Base-by-base conservation (phyloP, 1,140 invertebrate genomes). In the Neuroterus valhalla region DNA sequence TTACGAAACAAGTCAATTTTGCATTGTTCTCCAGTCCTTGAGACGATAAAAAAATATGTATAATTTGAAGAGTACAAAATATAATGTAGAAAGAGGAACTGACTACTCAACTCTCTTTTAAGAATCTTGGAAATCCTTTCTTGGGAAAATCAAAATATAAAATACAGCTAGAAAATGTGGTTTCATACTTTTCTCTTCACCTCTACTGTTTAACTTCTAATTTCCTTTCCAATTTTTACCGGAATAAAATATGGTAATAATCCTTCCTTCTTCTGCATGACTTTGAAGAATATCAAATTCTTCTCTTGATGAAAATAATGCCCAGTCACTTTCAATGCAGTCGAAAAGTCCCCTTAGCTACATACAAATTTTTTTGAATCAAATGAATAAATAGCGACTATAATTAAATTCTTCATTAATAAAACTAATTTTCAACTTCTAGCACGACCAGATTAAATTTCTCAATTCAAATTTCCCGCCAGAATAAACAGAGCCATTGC, bases 201-300 rank as follows among this genome's bases (percentile, higher is more conserved):
- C 48, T 50, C 48, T 50, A 50, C 48, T 21, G 1, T 38, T 62
- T 26, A 62, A 62, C 55, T 31, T 62, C 11, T 62, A 62, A 62
- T 31, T 62, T 62, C 26, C 3, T 15, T 62, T 62, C 26, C 26
- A 62, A 26, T 31, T 62, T 62, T 62, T 62, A 62, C 55, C 55
- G 8, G 55, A 14, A 62, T 62, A 62, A 62, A 62, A 26, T 62
- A 62, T 6, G 5, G 55, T 62, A 14, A 62, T 12, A 26, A 62
- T 62, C 55, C 55, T 31, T 62, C 55, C 55, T n/a, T 31, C 23
- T 31, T 62, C 23, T 31, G 55, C 55, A 23, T 62, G 55, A 23
- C 12, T 38, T 26, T 62, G 23, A 31, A 62, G 21, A 38, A 31
- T 15, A 5, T 5, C 14, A 62, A 62, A 14, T n/a, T 62, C 23